Evolutionary conservation across 2,113 vertebrate genomes (phyloP), one percentile per base, ranked within the genome.

Genomic region (Corynorhinus townsendii): DNA sequence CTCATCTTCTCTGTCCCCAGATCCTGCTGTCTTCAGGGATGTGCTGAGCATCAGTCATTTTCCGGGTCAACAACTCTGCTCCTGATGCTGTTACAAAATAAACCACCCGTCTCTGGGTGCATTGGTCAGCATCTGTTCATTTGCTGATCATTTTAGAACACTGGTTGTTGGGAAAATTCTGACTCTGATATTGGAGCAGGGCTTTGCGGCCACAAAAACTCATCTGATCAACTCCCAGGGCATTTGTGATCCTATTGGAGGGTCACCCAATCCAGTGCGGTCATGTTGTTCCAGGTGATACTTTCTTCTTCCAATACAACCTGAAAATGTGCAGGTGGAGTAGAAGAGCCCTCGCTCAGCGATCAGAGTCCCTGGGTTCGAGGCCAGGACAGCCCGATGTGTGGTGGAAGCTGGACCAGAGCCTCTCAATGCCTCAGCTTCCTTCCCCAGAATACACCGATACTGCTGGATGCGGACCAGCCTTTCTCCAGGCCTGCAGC

Each of bases 31-130:
- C 47, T 20, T 77, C 38, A 35, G 2, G 26, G 7, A 59, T 76
- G 33, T 54, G 38, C 56, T 69, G 12, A 85, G 35, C 52, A 76
- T 10, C 10, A 43, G 12, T 62, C 47, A 81, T 43, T 94, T 95
- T 93, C 84, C n/a, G 66, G 80, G 56, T 89, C 94, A 94, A 91
- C 11, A 38, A 47, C 24, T 43, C 66, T 80, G 80, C 89, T 66
- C 73, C 30, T 75, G 30, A 49, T 2, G 16, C 43, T 84, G 49
- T 81, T 88, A 88, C 26, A 56, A 82, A 77, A 83, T 75, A 69
- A 86, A 30, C 47, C 35, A 89, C 71, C 33, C 69, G 52, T 64
- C 38, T 73, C 26, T 17, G 30, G 73, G 66, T 30, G 54, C 30
- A 30, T 30, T 56, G 26, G 76, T 82, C 75, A 88, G 77, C 76